Evolutionary conservation across 2,113 vertebrate species (phyloP).

Genomic region (Pelecanoides urinatrix): DNA sequence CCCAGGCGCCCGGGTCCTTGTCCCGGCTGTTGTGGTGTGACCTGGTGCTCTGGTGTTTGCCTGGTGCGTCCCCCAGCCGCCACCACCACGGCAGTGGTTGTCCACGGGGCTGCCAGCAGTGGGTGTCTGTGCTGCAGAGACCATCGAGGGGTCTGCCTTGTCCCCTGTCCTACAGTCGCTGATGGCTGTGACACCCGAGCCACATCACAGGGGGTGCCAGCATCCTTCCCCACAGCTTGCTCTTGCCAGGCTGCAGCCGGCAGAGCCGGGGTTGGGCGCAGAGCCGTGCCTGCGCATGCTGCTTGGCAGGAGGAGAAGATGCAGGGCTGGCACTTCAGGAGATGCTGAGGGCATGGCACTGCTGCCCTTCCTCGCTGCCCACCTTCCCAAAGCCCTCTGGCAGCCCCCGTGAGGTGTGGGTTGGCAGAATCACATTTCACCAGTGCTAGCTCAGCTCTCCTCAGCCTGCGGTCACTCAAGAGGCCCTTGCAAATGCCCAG

Average conservation of each 20-base stretch:
- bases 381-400: accelerated
- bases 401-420: accelerated
- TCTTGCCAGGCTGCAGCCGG: neutral
- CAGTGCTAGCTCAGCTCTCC: neutral
- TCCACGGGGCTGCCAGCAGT: accelerated
- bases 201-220: neutral
- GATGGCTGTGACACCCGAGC: neutral
- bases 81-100: neutral
- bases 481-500: neutral
- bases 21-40: neutral
- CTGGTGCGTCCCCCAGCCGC: neutral
- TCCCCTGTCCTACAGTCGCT: neutral
- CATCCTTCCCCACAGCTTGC: accelerated
- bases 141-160: neutral
- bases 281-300: neutral
- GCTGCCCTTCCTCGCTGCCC: neutral
- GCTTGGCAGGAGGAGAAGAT: neutral
- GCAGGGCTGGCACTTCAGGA: accelerated
- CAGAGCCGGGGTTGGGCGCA: neutral
- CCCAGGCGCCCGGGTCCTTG: accelerated
- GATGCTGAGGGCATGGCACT: neutral
- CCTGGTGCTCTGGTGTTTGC: neutral
- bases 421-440: neutral
- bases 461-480: neutral
- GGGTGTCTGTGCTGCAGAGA: neutral